Evolutionary conservation across 2,797 vertebrate species (phyloP).

Genomic region (Moxostoma hubbsi): DNA sequence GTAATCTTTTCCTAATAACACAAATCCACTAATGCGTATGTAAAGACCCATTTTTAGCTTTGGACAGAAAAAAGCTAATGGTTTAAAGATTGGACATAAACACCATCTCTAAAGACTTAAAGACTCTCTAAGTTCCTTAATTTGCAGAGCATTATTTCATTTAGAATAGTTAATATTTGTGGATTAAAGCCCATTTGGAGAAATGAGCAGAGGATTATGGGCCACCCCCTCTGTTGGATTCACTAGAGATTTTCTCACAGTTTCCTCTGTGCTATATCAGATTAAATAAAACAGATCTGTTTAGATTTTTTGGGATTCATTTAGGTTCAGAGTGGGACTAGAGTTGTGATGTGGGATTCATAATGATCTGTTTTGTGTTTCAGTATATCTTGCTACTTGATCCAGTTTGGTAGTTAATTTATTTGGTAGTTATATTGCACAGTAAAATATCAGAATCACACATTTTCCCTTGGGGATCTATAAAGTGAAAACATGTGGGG

Average conservation of each 20-base stretch:
- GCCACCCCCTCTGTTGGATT: conserved; percentile 48
- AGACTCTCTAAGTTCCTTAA: conserved; percentile 26
- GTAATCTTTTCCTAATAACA: too few species aligned
- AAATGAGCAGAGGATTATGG: conserved; percentile 62
- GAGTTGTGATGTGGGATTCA: background rate
- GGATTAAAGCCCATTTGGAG: conserved; percentile 62
- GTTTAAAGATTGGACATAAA: conserved; percentile 46
- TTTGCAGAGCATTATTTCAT: conserved; percentile 53
- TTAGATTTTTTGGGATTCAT: conserved; percentile 14
- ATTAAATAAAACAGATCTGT: background rate
- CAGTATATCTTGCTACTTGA: background rate
- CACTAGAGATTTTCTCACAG: conserved; percentile 28
- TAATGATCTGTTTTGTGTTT: conserved; percentile 20
- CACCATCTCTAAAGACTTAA: conserved; percentile 32
- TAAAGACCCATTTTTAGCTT: background rate
- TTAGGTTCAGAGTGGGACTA: conserved; percentile 29
- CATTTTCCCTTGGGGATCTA: background rate
- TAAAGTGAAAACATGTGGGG: background rate
- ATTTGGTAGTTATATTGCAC: background rate
- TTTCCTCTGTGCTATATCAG: background rate
- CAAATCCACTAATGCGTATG: background rate
- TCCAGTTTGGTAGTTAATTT: background rate
- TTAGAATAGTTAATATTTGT: conserved; percentile 53
- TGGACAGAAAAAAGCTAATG: background rate
- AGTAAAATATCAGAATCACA: background rate